A percentile compares a stretch with the other conserved stretches of the same genome.
phyloP scores from a whole-genome alignment of 2,113 vertebrate genomes.

The Amazona guildingii region DNA sequence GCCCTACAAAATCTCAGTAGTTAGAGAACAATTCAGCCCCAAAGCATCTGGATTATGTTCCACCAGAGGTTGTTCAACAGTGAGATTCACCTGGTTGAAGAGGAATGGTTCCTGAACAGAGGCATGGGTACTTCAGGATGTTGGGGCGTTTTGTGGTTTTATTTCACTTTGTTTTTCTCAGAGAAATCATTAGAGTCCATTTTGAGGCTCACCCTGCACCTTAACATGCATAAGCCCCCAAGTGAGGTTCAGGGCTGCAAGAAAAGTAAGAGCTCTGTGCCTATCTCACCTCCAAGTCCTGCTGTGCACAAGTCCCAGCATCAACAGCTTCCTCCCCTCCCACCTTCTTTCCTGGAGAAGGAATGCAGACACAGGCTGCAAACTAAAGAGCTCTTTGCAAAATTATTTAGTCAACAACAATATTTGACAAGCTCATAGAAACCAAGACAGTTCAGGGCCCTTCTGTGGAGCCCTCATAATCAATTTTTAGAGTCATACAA shows the following conservation, averaged over 20 bases:
- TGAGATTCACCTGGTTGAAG: neutral
- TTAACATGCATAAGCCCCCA: neutral
- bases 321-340: neutral
- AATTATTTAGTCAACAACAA: neutral
- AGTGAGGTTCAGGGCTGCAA: neutral
- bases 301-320: neutral
- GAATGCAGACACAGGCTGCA: neutral
- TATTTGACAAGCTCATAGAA: neutral
- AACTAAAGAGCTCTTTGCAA: neutral
- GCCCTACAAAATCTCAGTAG: neutral
- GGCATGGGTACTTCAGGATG: accelerated
- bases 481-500: neutral
- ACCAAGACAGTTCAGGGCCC: neutral
- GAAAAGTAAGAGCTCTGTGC: neutral
- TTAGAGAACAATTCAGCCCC: neutral
- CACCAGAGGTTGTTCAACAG: neutral
- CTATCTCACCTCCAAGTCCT: neutral
- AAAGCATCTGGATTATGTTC: neutral
- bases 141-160: accelerated
- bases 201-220: neutral
- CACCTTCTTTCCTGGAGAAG: neutral
- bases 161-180: neutral
- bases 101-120: neutral
- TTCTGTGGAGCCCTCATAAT: neutral
- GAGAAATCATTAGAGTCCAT: neutral